Percentiles rank a stretch among this genome's conserved stretches.
phyloP scores from a whole-genome alignment of 2,888 invertebrate species.

The Dryocosmus kuriphilus region DNA sequence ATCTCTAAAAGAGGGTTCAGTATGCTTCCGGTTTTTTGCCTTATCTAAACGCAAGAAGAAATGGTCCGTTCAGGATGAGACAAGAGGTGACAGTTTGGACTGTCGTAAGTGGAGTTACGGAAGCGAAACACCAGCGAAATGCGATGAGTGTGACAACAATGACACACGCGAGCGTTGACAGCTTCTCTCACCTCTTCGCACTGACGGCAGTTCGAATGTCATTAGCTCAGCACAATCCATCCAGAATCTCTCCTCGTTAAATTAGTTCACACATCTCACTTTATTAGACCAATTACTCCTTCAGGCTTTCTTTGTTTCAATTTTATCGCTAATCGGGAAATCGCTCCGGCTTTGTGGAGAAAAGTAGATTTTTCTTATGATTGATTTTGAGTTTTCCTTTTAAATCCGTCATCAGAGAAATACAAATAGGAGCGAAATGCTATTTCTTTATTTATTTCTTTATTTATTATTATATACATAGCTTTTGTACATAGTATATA shows the following conservation, averaged over 20 bases:
- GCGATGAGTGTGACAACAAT: conserved; percentile 38
- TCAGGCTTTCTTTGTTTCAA: not conserved
- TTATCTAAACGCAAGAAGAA: conserved; percentile 51
- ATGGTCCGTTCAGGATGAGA: conserved; percentile 44
- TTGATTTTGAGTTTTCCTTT: not conserved
- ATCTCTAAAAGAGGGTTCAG: conserved; percentile 11
- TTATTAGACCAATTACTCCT: not conserved
- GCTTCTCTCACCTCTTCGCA: conserved; percentile 40
- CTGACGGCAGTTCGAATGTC: conserved; percentile 45
- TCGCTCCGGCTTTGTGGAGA: not conserved
- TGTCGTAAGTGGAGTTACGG: conserved; percentile 47
- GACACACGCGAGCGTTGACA: conserved; percentile 47
- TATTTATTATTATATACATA: no score
- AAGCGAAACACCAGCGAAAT: conserved; percentile 41
- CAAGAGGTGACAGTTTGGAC: conserved; percentile 52
- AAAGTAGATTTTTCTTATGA: not conserved
- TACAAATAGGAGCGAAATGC: no score
- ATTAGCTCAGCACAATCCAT: conserved; percentile 49
- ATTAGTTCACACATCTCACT: conserved; percentile 19
- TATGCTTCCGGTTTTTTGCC: conserved; percentile 49
- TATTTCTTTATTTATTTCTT: no score
- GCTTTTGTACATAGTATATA: no score
- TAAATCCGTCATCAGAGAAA: no score
- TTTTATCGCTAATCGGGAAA: not conserved
- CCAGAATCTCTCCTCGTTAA: conserved; percentile 3